These are phyloP conservation scores for Zalophus californianus DNA, from an alignment of 2,797 vertebrate genomes.

Conservation along the genomic window DNA sequence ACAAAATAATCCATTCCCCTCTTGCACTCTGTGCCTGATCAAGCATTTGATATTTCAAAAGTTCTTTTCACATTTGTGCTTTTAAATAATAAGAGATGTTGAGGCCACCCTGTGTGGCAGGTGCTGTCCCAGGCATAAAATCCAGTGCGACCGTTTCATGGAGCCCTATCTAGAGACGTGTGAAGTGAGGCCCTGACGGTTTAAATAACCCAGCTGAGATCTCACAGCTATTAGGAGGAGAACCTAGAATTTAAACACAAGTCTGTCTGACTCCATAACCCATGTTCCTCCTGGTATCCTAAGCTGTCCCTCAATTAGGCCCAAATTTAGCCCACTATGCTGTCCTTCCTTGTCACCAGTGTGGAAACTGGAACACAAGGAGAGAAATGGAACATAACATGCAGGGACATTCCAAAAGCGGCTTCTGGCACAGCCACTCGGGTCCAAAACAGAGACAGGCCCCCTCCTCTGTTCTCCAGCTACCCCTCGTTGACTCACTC, in stretches of 20 bases:
- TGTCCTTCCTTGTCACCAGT: neutral
- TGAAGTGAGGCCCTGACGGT: neutral
- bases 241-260: neutral
- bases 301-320: neutral
- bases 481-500: rapidly evolving
- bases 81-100: neutral
- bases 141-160: neutral
- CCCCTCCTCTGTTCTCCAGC: neutral
- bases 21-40: neutral
- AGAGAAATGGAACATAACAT: neutral
- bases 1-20: neutral
- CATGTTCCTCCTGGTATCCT: neutral
- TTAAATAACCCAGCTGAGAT: neutral
- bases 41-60: neutral
- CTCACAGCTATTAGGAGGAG: neutral
- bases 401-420: neutral
- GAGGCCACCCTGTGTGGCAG: neutral
- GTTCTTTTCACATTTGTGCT: neutral
- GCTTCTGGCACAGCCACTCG: neutral
- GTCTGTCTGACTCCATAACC: neutral
- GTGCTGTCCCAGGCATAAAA: neutral
- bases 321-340: neutral
- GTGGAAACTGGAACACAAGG: conserved; percentile 7
- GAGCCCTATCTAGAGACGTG: neutral
- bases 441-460: neutral